Evolutionary conservation across 2,888 invertebrate species (phyloP).

Genomic region (Phyllotreta cruciferae): DNA sequence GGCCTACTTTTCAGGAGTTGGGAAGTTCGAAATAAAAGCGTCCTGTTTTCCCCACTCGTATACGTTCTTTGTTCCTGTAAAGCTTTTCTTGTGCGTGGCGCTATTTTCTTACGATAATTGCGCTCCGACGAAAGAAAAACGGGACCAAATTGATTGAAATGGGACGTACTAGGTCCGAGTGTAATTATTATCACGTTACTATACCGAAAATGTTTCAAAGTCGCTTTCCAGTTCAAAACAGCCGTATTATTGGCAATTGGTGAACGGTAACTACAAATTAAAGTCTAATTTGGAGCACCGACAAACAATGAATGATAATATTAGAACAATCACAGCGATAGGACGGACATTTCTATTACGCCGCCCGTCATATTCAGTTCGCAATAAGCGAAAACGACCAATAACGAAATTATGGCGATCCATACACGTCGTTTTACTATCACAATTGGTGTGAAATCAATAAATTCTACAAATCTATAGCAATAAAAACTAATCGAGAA

Average conservation of each 20-base stretch:
- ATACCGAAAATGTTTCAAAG: too few species aligned
- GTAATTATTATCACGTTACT: too few species aligned
- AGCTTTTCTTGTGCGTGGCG: conserved; percentile 41
- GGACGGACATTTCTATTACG: conserved; percentile 30
- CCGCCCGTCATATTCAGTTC: conserved; percentile 12
- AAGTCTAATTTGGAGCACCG: conserved; percentile 23
- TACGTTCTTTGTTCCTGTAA: conserved; percentile 42
- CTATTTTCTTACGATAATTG: conserved; percentile 42
- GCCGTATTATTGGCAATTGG: conserved; percentile 21
- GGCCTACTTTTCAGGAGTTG: conserved; percentile 33
- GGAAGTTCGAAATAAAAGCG: conserved; percentile 38
- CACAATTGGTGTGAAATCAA: too few species aligned
- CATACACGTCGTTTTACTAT: conserved; percentile 13
- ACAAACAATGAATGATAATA: conserved; percentile 34
- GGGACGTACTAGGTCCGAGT: neutral
- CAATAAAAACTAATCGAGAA: too few species aligned
- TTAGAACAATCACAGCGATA: conserved; percentile 33
- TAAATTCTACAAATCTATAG: too few species aligned
- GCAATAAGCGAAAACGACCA: conserved; percentile 14
- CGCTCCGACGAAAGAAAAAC: conserved; percentile 17
- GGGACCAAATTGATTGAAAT: conserved; percentile 2
- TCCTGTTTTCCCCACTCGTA: conserved; percentile 41
- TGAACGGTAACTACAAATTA: conserved; percentile 25
- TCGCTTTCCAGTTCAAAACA: conserved; percentile 25
- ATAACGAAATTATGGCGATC: neutral